Evolutionary conservation across 2,888 invertebrate species (phyloP), one percentile per base, ranked within the genome.

Genomic region (Agrypnus murinus): DNA sequence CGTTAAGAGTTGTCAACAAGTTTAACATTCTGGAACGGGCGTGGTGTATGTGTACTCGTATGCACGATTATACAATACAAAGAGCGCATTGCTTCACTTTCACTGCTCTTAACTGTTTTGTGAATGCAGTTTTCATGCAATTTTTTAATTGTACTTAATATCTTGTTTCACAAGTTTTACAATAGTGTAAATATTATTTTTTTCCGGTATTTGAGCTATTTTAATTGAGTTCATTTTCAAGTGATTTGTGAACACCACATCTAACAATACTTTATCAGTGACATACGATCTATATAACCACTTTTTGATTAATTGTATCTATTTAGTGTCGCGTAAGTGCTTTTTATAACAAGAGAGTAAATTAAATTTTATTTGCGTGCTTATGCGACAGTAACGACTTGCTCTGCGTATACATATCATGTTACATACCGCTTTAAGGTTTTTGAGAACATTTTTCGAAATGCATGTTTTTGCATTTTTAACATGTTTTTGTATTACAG

Each of bases 21-120:
- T 60, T 63, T 55, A 57, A 48, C 62, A 63, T 68, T 68, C 63
- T 68, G 55, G 62, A 45, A 62, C 62, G 68, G 68, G 68, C 68
- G 68, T 68, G 68, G 68, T 68, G 5, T 25, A 25, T 25, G 25
- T 25, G 25, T 25, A 25, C 25, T 25, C 63, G 46, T 45, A 57
- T 63, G 55, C 45, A 40, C 25, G 45, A 68, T 68, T 68, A 68
- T 68, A 68, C 68, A 68, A 63, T 68, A 63, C 45, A 55, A 14
- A 45, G 34, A 10, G 32, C 40, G 40, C 38, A 58, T 45, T 64
- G 40, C 55, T 64, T 36, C 32, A 64, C 64, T 64, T 64, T 64
- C 64, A 64, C 64, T 31, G 32, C 19, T 14, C 36, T 50, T 48
- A 36, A 34, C 32, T 17, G 31, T 55, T 45, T 48, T 63, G 40